Evolutionary conservation across 2,888 invertebrate species (phyloP).

Genomic region (Smittia aterrima): DNA sequence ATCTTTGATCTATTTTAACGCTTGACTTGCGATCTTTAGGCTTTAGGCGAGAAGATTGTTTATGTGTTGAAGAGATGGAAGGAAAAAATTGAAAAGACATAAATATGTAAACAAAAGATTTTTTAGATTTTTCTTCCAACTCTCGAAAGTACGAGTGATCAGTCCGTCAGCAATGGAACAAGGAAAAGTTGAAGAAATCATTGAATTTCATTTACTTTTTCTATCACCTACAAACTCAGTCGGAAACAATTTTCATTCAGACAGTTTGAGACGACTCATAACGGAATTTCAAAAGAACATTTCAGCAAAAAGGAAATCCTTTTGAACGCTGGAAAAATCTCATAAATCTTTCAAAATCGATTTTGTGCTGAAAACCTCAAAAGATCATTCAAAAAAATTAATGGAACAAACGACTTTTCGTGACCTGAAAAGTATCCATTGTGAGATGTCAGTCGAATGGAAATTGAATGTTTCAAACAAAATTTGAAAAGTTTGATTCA

Average conservation of each 20-base stretch:
- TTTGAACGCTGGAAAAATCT: neutral
- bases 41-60: slow-evolving; percentile 23
- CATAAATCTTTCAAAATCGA: neutral
- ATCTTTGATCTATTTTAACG: slow-evolving; percentile 27
- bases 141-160: neutral
- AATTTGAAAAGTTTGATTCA: neutral
- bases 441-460: neutral
- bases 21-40: slow-evolving; percentile 24
- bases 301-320: slow-evolving; percentile 15
- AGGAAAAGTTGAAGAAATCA: neutral
- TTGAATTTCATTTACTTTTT: neutral
- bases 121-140: slow-evolving; percentile 11
- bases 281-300: neutral
- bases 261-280: neutral
- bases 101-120: slow-evolving; percentile 37
- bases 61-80: slow-evolving; percentile 35
- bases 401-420: neutral
- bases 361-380: neutral
- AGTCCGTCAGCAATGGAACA: neutral
- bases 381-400: neutral
- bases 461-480: neutral
- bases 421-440: neutral
- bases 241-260: neutral
- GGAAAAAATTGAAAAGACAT: slow-evolving; percentile 34
- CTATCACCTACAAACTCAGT: neutral